Conservation (phyloP, 2,888 invertebrate genomes). For the Philereme transversata region DNA sequence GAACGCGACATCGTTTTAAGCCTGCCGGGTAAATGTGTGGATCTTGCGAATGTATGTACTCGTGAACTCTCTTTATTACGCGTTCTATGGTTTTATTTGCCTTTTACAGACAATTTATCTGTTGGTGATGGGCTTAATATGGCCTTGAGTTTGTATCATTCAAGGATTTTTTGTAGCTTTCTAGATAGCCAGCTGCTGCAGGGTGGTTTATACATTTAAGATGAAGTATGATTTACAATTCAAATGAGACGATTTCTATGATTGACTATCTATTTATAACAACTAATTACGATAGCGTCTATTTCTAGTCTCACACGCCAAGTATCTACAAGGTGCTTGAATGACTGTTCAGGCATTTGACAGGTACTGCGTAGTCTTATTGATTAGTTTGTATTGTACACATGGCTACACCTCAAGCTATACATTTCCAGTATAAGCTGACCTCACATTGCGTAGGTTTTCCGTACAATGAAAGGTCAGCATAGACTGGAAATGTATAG, state of each 20-base stretch:
- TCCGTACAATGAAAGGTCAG: too few species aligned
- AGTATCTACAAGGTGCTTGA: conserved; percentile 26
- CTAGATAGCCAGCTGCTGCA: background rate
- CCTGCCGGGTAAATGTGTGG: conserved; percentile 17
- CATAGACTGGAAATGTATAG: too few species aligned
- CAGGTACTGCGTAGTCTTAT: conserved; percentile 18
- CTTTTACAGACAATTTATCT: conserved; percentile 27
- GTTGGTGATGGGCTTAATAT: conserved; percentile 8
- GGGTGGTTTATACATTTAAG: background rate
- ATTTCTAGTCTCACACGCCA: conserved; percentile 18
- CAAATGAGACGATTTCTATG: conserved; percentile 4
- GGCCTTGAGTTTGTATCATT: conserved; percentile 7
- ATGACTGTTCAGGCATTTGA: conserved; percentile 19
- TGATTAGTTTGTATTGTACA: conserved; percentile 13
- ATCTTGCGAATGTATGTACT: conserved; percentile 31
- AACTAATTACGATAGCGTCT: conserved; percentile 20
- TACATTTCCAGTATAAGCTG: too few species aligned
- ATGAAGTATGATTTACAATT: background rate
- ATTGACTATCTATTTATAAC: conserved; percentile 24
- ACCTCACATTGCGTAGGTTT: too few species aligned
- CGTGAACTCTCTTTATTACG: conserved; percentile 35
- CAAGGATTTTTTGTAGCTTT: conserved; percentile 5
- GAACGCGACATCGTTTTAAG: conserved; percentile 41
- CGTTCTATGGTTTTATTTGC: conserved; percentile 32
- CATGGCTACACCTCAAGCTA: too few species aligned